Conservation (phyloP, 2,888 invertebrate species). For the Pemphredon lugubris region DNA sequence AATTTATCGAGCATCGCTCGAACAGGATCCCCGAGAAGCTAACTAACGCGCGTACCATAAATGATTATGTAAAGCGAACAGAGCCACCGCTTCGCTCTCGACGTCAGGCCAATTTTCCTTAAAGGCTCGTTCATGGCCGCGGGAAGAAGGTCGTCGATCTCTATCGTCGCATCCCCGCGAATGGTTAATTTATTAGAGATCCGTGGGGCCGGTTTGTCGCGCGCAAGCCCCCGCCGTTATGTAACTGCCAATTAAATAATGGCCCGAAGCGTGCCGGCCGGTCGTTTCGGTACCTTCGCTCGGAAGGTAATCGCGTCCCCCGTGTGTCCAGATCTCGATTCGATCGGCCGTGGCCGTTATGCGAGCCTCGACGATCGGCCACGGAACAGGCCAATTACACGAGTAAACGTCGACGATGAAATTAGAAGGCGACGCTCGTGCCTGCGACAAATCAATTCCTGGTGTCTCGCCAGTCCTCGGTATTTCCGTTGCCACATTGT, state of each 20-base stretch:
- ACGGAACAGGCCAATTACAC: constrained; percentile 6
- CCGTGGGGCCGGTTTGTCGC: constrained; percentile 33
- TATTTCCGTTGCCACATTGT: no score
- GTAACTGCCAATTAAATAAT: constrained; percentile 65
- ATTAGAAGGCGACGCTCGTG: constrained; percentile 26
- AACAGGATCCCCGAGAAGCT: no score
- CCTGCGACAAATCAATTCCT: constrained; percentile 35
- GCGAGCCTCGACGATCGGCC: constrained; percentile 8
- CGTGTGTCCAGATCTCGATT: constrained; percentile 38
- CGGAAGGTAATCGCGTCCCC: constrained; percentile 40
- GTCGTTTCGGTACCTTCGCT: no score
- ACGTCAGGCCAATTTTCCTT: background rate
- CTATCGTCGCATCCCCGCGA: constrained; percentile 30
- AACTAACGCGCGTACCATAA: no score
- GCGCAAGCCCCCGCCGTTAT: constrained; percentile 52
- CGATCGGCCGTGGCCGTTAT: constrained; percentile 38
- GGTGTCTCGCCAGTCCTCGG: constrained; percentile 11
- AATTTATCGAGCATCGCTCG: no score
- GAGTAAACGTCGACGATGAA: constrained; percentile 6
- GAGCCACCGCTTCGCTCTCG: background rate
- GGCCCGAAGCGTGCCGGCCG: constrained; percentile 46
- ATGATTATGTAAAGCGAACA: background rate
- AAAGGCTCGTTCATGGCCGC: background rate
- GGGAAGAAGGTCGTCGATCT: constrained; percentile 48
- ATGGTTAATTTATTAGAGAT: constrained; percentile 59